phyloP scores from a whole-genome alignment of 2,888 invertebrate species.

The Synanthedon myopaeformis region DNA sequence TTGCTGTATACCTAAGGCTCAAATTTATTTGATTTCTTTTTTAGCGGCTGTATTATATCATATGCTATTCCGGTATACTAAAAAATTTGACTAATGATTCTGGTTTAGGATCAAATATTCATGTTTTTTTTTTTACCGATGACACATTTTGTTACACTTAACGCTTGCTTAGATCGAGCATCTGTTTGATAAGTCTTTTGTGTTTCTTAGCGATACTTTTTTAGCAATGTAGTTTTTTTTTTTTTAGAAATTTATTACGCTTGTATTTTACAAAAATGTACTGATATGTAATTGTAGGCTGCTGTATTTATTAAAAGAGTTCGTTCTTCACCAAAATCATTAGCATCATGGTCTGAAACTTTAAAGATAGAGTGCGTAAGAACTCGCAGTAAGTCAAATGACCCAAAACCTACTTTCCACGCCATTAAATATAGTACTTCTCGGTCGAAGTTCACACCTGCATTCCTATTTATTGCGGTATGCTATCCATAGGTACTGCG shows the following conservation, averaged over 20 bases:
- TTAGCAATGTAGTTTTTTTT: background rate
- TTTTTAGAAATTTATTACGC: too few species aligned
- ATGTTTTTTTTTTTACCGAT: conserved; percentile 47
- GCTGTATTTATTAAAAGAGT: too few species aligned
- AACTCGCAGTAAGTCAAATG: too few species aligned
- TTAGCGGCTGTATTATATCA: conserved; percentile 1
- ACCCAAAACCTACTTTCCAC: conserved; percentile 21
- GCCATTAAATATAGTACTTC: conserved; percentile 21
- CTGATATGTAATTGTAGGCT: too few species aligned
- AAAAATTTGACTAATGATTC: conserved; percentile 69
- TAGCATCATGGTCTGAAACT: too few species aligned
- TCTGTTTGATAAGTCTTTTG: conserved; percentile 51
- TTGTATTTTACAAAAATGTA: too few species aligned
- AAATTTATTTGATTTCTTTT: conserved; percentile 8
- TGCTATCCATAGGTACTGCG: background rate
- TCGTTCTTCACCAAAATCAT: too few species aligned
- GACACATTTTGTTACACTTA: conserved; percentile 64
- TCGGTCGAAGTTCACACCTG: conserved; percentile 21
- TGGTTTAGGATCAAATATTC: conserved; percentile 67
- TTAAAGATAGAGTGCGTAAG: too few species aligned
- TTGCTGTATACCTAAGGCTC: conserved; percentile 16
- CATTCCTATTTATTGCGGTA: conserved; percentile 27
- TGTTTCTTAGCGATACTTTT: conserved; percentile 16
- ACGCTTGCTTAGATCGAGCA: conserved; percentile 55
- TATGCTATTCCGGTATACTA: conserved; percentile 14